phyloP scores from a whole-genome alignment of 64 coral and sea anemone genomes.

The Anthopleura sola region DNA sequence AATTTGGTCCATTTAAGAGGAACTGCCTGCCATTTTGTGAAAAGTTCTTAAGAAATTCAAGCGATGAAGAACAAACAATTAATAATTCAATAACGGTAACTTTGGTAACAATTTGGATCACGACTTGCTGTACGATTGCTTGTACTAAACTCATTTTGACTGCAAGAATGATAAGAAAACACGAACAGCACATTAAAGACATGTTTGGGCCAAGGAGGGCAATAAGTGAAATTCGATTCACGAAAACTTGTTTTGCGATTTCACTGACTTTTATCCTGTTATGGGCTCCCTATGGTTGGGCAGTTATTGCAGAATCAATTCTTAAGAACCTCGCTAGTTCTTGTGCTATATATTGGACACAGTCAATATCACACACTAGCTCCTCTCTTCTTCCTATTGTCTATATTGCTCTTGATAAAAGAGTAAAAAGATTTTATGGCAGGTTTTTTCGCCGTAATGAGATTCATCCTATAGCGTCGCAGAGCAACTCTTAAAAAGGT shows the following conservation, averaged over 20 bases:
- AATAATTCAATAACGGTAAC: slow-evolving; percentile 7
- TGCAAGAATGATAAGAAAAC: slow-evolving; percentile 3
- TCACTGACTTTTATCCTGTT: slow-evolving; percentile 30
- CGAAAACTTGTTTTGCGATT: slow-evolving; percentile 48
- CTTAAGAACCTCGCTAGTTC: background rate
- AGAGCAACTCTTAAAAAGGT: background rate
- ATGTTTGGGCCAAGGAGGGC: slow-evolving; percentile 33
- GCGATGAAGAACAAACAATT: background rate
- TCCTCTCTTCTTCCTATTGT: slow-evolving; percentile 40
- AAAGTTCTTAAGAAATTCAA: background rate
- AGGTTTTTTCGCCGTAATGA: background rate
- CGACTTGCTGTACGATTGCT: background rate
- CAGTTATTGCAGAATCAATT: background rate
- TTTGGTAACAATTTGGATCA: slow-evolving; percentile 16
- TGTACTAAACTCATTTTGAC: background rate
- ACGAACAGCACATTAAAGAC: slow-evolving; percentile 31
- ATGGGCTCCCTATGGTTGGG: slow-evolving; percentile 31
- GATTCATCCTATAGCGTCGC: background rate
- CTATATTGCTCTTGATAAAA: slow-evolving; percentile 38
- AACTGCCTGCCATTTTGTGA: background rate
- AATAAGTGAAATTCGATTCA: slow-evolving; percentile 20
- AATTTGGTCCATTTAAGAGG: background rate
- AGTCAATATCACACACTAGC: slow-evolving; percentile 26
- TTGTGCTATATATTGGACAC: slow-evolving; percentile 32
- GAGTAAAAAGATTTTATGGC: background rate